Percentiles rank a stretch among this genome's conserved stretches.
phyloP scores from a whole-genome alignment of 2,888 invertebrate genomes.

The Halocaridina rubra region DNA sequence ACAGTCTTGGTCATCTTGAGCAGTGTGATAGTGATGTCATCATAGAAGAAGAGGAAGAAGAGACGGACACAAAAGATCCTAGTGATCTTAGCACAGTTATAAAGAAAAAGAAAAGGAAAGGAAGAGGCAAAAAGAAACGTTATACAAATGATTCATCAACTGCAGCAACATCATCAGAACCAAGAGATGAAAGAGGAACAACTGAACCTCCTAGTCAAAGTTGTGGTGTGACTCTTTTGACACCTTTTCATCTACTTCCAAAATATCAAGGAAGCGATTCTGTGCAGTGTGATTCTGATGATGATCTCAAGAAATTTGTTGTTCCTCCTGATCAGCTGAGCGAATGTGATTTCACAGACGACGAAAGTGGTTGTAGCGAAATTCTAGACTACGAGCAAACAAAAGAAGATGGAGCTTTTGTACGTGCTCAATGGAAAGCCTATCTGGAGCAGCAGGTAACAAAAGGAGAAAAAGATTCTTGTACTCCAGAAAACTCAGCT shows the following conservation, averaged over 20 bases:
- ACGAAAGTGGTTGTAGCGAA: conserved; percentile 60
- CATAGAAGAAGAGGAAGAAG: conserved; percentile 36
- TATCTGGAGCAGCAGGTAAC: conserved; percentile 1
- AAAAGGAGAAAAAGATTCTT: no score
- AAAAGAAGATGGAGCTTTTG: conserved; percentile 29
- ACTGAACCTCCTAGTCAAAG: no score
- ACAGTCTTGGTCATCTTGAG: background rate
- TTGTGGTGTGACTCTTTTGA: background rate
- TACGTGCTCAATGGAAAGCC: conserved; percentile 40
- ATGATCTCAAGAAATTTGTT: background rate
- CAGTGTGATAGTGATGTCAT: conserved; percentile 51
- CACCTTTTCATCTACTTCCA: background rate
- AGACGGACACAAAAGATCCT: background rate
- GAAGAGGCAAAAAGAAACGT: background rate
- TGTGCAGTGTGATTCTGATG: background rate
- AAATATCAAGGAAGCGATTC: no score
- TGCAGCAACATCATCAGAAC: background rate
- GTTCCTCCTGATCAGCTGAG: conserved; percentile 64
- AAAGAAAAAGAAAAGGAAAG: conserved; percentile 26
- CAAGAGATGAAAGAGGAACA: background rate
- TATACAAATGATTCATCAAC: background rate
- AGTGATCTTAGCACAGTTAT: background rate
- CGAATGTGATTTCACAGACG: conserved; percentile 55
- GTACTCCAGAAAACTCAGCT: no score
- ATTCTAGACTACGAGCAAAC: conserved; percentile 44